Evolutionary conservation across 2,888 invertebrate species (phyloP).

Genomic region (Seira musarum): DNA sequence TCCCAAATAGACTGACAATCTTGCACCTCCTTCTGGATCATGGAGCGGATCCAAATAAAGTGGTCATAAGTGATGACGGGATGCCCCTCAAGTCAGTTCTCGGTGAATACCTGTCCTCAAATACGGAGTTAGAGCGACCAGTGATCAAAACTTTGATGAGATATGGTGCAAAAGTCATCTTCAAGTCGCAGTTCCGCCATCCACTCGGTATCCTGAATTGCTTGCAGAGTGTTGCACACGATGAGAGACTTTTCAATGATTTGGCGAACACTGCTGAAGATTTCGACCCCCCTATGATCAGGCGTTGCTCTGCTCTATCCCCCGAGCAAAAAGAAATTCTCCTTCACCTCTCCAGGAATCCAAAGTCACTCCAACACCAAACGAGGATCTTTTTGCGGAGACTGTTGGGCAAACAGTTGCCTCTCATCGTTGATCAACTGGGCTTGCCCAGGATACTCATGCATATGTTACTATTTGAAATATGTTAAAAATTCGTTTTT

Average conservation of each 20-base stretch:
- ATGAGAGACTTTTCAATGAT: slow-evolving; percentile 76
- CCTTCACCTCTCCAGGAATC: slow-evolving; percentile 79
- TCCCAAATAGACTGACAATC: slow-evolving; percentile 76
- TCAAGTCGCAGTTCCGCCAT: slow-evolving; percentile 87
- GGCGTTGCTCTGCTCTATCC: slow-evolving; percentile 79
- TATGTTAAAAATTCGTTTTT: no score
- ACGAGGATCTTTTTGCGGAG: slow-evolving; percentile 77
- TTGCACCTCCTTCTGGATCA: slow-evolving; percentile 79
- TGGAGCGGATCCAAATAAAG: slow-evolving; percentile 84
- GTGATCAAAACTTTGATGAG: slow-evolving; percentile 81
- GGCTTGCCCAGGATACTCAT: slow-evolving; percentile 80
- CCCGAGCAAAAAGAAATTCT: slow-evolving; percentile 79
- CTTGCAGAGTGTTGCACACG: slow-evolving; percentile 78
- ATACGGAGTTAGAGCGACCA: slow-evolving; percentile 77
- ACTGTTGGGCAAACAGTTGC: slow-evolving; percentile 76
- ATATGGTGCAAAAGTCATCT: slow-evolving; percentile 82
- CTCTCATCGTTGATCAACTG: slow-evolving; percentile 76
- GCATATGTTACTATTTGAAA: slow-evolving; percentile 81
- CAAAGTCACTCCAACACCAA: slow-evolving; percentile 80
- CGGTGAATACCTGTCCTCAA: slow-evolving; percentile 86
- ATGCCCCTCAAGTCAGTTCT: slow-evolving; percentile 84
- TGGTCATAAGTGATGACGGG: slow-evolving; percentile 81
- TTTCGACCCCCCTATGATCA: slow-evolving; percentile 86
- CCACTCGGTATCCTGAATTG: slow-evolving; percentile 88
- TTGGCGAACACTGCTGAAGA: slow-evolving; percentile 75